Base-by-base conservation (phyloP, 1,140 invertebrate species). In the Zaprionus camerounensis region DNA sequence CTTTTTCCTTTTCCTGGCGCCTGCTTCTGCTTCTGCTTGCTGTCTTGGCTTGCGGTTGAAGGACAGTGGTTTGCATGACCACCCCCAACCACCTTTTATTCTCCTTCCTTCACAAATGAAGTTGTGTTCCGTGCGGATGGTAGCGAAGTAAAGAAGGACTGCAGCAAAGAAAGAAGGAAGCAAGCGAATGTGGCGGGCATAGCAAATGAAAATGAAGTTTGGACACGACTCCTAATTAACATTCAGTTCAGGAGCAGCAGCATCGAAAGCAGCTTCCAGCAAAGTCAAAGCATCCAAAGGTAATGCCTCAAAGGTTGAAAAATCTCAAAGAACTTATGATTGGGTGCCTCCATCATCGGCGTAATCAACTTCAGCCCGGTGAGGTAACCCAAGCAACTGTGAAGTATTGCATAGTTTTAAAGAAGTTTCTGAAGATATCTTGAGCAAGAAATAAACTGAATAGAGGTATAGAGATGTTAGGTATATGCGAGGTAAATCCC, bases 211-310 rank as follows among this genome's bases (percentile, higher is more conserved):
- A 67, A 75, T 66, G 49, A 62, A 62, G 66, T 49, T 68, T 57
- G 41, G 59, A 82, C 72, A 69, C 15, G 22, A 56, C 46, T 71
- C 68, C 82, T 87, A 87, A 86, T 88, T 87, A 87, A 88, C 80
- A 87, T 83, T 80, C 71, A 75, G 64, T 71, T 62, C 36, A 34
- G 49, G 61, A 71, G 58, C 17, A 34, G 78, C 68, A 31, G 46
- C 63, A 71, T 53, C 34, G 24, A 41, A 59, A 71, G 62, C 17
- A 34, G 55, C 28, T 26, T 17, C 31, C 44, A 34, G n/a, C 9
- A 0, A 31, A 64, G 49, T 64, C 62, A 31, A 34, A 46, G 26
- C 34, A 51, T 22, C 20, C 46, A 51, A 51, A 51, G 46, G 20
- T 51, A 24, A 20, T 51, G 46, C 46, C 17, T 20, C 20, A 51